Evolutionary conservation across 2,113 vertebrate genomes (phyloP), one percentile per base, ranked within the genome.

Genomic region (Phylloscopus trochiloides): DNA sequence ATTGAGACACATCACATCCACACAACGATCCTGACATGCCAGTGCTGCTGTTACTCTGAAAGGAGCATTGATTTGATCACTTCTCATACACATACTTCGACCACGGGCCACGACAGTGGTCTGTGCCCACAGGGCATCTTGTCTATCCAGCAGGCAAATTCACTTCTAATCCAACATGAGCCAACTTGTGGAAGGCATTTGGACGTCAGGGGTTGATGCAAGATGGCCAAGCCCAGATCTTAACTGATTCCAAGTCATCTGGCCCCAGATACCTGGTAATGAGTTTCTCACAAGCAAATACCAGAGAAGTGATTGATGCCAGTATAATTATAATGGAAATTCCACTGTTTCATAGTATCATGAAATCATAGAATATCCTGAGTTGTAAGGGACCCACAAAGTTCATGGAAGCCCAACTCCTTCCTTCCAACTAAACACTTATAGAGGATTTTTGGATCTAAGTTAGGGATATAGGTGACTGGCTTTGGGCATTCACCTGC

Each of bases 221-320:
- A 95, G 82, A 54, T 83, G 59, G 78, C 92, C 95, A 94, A 94
- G 75, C 84, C 92, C 92, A 94, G 63, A 54, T 71, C 52, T 77
- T 68, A 81, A 82, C 80, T 74, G 51, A 80, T 94, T 87, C 70
- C 54, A 62, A 85, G 81, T 72, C 16, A 14, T 74, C 84, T 72
- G 54, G 78, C 57, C 66, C 47, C 47, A 67, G 52, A 54, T 71
- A 87, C 54, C 32, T 73, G 24, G 34, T 32, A 55, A 79, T 50
- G 79, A 94, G 71, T 82, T 94, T 90, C 86, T 89, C 38, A 12
- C 40, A 59, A 74, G 47, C 71, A 94, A 96, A 88, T 91, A 85
- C 74, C 77, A 90, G 43, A 86, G 26, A 85, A 36, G 12, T 83
- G 83, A 92, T 48, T 73, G 58, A 77, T 55, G n/a, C 3, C 55